Evolutionary conservation across 1,140 invertebrate species (phyloP).

Genomic region (Drosophila nannoptera): DNA sequence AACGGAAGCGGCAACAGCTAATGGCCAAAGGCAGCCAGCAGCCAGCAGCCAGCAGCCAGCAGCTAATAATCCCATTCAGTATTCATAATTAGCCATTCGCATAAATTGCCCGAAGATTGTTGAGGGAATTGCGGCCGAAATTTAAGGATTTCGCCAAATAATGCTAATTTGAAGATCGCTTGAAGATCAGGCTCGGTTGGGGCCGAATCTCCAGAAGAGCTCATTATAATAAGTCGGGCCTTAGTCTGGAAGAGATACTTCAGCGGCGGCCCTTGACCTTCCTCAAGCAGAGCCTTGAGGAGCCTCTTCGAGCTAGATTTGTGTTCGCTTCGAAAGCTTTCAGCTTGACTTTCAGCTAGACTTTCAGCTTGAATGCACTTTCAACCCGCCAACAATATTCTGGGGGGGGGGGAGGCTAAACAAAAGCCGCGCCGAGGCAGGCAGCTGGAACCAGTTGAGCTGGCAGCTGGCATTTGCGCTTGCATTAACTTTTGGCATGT

Average conservation of each 20-base stretch:
- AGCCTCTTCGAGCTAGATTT: no score
- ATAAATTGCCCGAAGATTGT: conserved; percentile 26
- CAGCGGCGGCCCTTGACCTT: no score
- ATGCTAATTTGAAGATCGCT: no score
- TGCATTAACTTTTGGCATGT: conserved; percentile 38
- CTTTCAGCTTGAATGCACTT: neutral
- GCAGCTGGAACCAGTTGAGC: neutral
- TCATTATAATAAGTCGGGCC: neutral
- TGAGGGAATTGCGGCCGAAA: conserved; percentile 9
- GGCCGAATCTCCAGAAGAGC: neutral
- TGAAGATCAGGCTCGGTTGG: neutral
- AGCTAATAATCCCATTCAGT: conserved; percentile 12
- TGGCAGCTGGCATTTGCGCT: conserved; percentile 15
- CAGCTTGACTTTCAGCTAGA: no score
- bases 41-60: no score
- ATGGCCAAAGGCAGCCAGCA: no score
- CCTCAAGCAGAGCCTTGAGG: neutral
- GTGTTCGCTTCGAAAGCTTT: no score
- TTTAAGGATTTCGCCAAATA: conserved; percentile 1
- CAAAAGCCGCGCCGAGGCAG: conserved; percentile 1
- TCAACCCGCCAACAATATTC: neutral
- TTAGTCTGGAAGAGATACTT: neutral
- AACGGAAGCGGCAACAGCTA: conserved; percentile 30
- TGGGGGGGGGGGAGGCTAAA: no score
- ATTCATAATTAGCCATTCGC: conserved; percentile 34